Evolutionary conservation across 2,113 vertebrate species (phyloP).

Genomic region (Elgaria multicarinata): DNA sequence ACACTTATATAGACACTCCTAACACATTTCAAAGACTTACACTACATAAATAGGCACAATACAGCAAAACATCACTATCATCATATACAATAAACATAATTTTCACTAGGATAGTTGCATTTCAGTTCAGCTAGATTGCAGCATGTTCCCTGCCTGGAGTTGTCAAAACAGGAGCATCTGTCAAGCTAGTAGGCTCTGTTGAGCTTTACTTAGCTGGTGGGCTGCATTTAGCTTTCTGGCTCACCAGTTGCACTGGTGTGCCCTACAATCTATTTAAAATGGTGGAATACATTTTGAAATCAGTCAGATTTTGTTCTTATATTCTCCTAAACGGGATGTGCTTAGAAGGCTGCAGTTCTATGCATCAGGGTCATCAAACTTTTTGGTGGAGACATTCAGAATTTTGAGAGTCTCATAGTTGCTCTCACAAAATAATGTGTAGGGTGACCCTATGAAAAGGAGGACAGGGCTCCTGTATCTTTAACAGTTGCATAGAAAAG

Average conservation of each 20-base stretch:
- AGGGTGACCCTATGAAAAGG: too few species aligned
- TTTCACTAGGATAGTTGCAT: not conserved
- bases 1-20: too few species aligned
- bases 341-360: not conserved
- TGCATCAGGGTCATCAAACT: not conserved
- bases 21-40: too few species aligned
- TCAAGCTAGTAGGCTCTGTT: too few species aligned
- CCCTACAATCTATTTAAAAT: not conserved
- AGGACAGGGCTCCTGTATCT: too few species aligned
- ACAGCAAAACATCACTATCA: too few species aligned
- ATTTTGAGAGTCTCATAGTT: too few species aligned
- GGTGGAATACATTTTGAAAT: not conserved
- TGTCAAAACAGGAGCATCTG: not conserved
- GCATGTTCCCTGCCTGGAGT: not conserved
- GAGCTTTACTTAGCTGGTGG: not conserved
- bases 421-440: too few species aligned
- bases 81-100: too few species aligned
- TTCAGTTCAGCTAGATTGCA: not conserved
- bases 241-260: not conserved
- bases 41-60: too few species aligned
- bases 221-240: not conserved
- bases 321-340: not conserved
- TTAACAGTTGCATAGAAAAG: too few species aligned
- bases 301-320: not conserved
- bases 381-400: too few species aligned